Evolutionary conservation across 2,888 invertebrate species (phyloP).

Genomic region (Pollenia amentaria): DNA sequence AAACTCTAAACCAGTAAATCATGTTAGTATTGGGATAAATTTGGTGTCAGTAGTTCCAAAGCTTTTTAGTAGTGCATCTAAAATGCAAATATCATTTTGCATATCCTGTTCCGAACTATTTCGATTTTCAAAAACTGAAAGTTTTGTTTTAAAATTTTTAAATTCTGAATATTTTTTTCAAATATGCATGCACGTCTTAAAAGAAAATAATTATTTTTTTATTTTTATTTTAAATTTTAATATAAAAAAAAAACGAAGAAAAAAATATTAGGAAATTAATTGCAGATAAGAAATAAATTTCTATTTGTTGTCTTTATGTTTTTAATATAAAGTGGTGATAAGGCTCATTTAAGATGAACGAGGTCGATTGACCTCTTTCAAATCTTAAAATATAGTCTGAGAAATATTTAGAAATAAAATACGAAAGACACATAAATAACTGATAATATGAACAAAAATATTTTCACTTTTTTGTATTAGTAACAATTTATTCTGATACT

Average conservation of each 20-base stretch:
- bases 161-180: background rate
- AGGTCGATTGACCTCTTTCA: constrained; percentile 80
- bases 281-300: constrained; percentile 33
- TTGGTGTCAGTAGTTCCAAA: too few relatives aligned
- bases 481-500: too few relatives aligned
- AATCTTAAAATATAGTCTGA: constrained; percentile 54
- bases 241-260: background rate
- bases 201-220: background rate
- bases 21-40: too few relatives aligned
- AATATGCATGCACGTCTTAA: constrained; percentile 7
- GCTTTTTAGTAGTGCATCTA: too few relatives aligned
- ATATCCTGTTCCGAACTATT: too few relatives aligned
- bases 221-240: background rate
- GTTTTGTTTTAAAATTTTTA: too few relatives aligned
- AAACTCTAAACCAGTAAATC: too few relatives aligned
- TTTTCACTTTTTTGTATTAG: constrained; percentile 15
- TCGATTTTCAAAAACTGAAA: too few relatives aligned
- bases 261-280: background rate
- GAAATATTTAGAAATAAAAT: constrained; percentile 44
- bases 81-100: too few relatives aligned
- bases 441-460: constrained; percentile 4
- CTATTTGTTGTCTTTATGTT: background rate
- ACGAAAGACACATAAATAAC: constrained; percentile 10
- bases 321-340: constrained; percentile 55
- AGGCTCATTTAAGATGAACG: constrained; percentile 67